Conservation (phyloP, 1,140 invertebrate genomes). For the Teleopsis dalmanni region DNA sequence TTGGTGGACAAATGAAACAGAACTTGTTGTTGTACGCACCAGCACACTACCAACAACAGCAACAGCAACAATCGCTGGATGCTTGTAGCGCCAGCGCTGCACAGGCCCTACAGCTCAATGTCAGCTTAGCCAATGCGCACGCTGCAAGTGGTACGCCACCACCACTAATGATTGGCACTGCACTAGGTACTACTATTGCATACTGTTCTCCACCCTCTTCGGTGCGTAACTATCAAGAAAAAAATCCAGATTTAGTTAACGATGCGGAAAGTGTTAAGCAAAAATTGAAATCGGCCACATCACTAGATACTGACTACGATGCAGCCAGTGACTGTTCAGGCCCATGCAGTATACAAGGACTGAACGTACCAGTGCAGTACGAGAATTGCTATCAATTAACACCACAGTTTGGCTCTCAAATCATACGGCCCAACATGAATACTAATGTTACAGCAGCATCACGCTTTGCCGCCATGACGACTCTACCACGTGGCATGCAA, state of each 20-base stretch:
- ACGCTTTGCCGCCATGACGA: constrained; percentile 45
- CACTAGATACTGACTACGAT: constrained; percentile 43
- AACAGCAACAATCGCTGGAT: constrained; percentile 16
- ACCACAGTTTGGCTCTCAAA: constrained; percentile 19
- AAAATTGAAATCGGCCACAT: constrained; percentile 50
- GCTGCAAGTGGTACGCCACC: constrained; percentile 14
- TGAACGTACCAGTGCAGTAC: constrained; percentile 33
- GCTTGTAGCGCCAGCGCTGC: background rate
- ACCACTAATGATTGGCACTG: constrained; percentile 23
- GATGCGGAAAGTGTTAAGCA: constrained; percentile 60
- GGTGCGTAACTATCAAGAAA: constrained; percentile 54
- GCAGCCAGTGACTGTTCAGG: constrained; percentile 29
- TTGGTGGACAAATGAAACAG: constrained; percentile 41
- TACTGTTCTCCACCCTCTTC: constrained; percentile 38
- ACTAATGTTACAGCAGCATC: constrained; percentile 19
- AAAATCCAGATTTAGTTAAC: constrained; percentile 69
- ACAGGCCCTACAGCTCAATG: constrained; percentile 31
- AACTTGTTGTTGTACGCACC: constrained; percentile 36
- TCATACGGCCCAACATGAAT: constrained; percentile 9
- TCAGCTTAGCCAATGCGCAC: constrained; percentile 23
- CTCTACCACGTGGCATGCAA: constrained; percentile 46
- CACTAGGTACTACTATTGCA: constrained; percentile 18
- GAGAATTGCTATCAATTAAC: constrained; percentile 42
- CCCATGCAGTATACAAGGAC: constrained; percentile 27
- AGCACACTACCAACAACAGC: constrained; percentile 14